Evolutionary conservation across 2,888 invertebrate species (phyloP).

Genomic region (Clepsis dumicolana): DNA sequence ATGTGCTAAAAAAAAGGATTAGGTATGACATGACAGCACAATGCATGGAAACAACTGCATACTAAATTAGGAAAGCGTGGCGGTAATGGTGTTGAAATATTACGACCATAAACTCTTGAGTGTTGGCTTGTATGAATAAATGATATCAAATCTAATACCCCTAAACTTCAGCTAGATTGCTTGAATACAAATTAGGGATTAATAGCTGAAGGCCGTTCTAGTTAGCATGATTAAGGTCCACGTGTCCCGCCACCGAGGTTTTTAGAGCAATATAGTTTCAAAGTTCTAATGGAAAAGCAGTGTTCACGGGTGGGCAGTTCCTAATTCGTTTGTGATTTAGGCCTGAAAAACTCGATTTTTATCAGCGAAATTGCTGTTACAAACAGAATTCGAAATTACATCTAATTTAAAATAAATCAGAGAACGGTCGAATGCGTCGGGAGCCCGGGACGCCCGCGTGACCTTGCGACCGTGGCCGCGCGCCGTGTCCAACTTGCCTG

Average conservation of each 20-base stretch:
- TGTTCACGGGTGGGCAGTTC: slow-evolving; percentile 31
- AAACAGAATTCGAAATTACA: slow-evolving; percentile 27
- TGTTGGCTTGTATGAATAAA: slow-evolving; percentile 31
- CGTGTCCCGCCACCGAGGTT: background rate
- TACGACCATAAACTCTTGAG: slow-evolving; percentile 34
- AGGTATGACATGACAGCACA: background rate
- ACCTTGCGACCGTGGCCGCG: slow-evolving; percentile 35
- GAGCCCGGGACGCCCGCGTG: slow-evolving; percentile 19
- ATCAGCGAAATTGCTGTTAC: slow-evolving; percentile 33
- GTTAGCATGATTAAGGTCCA: background rate
- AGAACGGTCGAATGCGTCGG: slow-evolving; percentile 27
- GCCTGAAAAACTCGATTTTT: slow-evolving; percentile 23
- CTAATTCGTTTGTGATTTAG: slow-evolving; percentile 34
- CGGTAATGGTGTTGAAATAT: slow-evolving; percentile 31
- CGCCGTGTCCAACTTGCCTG: slow-evolving; percentile 12
- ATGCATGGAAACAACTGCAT: background rate
- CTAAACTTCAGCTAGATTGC: slow-evolving; percentile 29
- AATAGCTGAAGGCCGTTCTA: slow-evolving; percentile 25
- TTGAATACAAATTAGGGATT: slow-evolving; percentile 39
- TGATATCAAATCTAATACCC: slow-evolving; percentile 22
- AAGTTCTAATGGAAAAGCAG: background rate
- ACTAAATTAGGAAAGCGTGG: slow-evolving; percentile 14
- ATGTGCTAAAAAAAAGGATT: background rate
- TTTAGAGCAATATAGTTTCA: slow-evolving; percentile 4
- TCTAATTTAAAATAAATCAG: slow-evolving; percentile 36